A percentile compares a stretch with the other conserved stretches of the same genome.
Evolutionary conservation across 2,113 vertebrate genomes (phyloP).

Genomic region (Callorhinus ursinus): DNA sequence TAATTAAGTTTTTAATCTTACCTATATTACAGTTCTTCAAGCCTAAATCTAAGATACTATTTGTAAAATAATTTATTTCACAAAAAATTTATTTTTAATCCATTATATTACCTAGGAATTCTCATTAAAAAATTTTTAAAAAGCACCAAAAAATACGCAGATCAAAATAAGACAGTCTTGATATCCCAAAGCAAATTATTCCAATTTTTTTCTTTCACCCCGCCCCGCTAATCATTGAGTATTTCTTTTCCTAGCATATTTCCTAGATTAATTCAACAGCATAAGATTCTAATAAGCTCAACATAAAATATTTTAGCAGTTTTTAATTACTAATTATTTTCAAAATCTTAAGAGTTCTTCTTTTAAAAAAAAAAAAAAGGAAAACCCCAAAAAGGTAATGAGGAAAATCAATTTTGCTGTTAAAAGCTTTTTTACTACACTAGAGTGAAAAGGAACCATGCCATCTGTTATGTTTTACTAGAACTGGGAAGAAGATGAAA

Average conservation of each 20-base stretch:
- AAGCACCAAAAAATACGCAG: neutral
- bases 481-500: neutral
- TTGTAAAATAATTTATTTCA: neutral
- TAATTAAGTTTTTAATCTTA: constrained; percentile 49
- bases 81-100: constrained; percentile 14
- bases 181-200: constrained; percentile 23
- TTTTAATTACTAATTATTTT: constrained; percentile 12
- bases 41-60: neutral
- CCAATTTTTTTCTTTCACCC: neutral
- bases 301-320: constrained; percentile 52
- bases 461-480: constrained; percentile 22
- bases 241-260: neutral
- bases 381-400: neutral
- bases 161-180: neutral
- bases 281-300: neutral
- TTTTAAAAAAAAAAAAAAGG: neutral
- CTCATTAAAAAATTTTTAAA: constrained; percentile 7
- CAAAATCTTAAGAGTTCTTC: neutral
- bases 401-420: constrained; percentile 35
- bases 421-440: constrained; percentile 51
- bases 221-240: neutral
- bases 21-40: constrained; percentile 1
- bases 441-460: neutral
- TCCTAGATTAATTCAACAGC: constrained; percentile 48
- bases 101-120: constrained; percentile 10